phyloP scores from a whole-genome alignment of 2,888 invertebrate species.

The Tetragonisca angustula region DNA sequence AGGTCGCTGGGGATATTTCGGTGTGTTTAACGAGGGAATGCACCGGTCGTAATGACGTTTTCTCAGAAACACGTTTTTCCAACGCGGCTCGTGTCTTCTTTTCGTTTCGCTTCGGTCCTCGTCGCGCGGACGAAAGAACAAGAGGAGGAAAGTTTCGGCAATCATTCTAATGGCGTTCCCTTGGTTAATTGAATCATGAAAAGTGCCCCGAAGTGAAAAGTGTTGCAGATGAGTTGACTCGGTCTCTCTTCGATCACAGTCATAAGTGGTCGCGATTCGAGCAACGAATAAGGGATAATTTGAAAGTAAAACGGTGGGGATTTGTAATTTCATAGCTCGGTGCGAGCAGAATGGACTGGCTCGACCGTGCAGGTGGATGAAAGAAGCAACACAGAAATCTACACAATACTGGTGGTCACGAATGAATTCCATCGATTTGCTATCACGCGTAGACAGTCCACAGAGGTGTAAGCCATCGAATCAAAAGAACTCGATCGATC shows the following conservation, averaged over 20 bases:
- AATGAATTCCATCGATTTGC: conserved; percentile 36
- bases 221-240: not conserved
- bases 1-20: conserved; percentile 68
- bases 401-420: not conserved
- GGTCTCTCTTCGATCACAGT: too few species aligned
- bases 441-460: conserved; percentile 14
- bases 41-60: conserved; percentile 71
- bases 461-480: conserved; percentile 24
- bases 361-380: too few species aligned
- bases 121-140: not conserved
- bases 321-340: not conserved
- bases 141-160: not conserved
- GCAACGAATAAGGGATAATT: not conserved
- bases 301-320: not conserved
- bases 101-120: too few species aligned
- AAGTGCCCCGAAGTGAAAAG: not conserved
- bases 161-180: conserved; percentile 22
- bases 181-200: conserved; percentile 34
- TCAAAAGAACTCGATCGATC: conserved; percentile 42
- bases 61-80: conserved; percentile 52
- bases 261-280: not conserved
- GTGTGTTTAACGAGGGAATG: conserved; percentile 74
- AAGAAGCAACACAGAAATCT: too few species aligned
- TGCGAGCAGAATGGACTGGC: too few species aligned
- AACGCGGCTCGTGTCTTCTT: not conserved